A percentile compares a stretch with the other conserved stretches of the same genome.
Evolutionary conservation across 1,140 invertebrate species (phyloP).

Genomic region (Helicorthomorpha holstii): DNA sequence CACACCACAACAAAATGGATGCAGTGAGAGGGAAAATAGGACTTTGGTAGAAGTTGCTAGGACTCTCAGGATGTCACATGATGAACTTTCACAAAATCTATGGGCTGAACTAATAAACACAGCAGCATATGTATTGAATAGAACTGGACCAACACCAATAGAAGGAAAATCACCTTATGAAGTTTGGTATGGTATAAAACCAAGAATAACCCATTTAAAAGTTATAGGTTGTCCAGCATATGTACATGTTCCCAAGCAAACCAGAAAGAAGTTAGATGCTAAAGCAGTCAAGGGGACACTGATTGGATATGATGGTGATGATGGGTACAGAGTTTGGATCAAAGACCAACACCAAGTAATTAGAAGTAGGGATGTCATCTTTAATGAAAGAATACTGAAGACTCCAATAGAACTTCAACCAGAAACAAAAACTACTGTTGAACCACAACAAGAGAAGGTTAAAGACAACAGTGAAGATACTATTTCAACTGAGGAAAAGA

Average conservation of each 20-base stretch:
- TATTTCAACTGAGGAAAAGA: not conserved
- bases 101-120: too few relatives aligned
- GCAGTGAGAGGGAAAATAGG: too few relatives aligned
- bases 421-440: not conserved
- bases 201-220: constrained; percentile 29
- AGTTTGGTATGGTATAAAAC: constrained; percentile 26
- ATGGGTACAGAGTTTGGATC: not conserved
- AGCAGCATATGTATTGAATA: constrained; percentile 25
- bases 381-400: not conserved
- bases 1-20: too few relatives aligned
- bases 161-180: constrained; percentile 25
- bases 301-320: not conserved
- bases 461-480: not conserved
- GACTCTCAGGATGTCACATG: too few relatives aligned
- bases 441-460: not conserved
- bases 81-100: too few relatives aligned
- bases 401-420: not conserved
- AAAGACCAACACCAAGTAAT: not conserved
- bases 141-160: constrained; percentile 22
- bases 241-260: constrained; percentile 22
- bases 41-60: too few relatives aligned
- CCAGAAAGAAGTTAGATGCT: constrained; percentile 11
- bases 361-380: not conserved
- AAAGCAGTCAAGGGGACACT: not conserved
- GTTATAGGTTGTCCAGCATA: constrained; percentile 29